Conservation (phyloP, 2,797 vertebrate species). For the Parauchenoglanis punctatus region DNA sequence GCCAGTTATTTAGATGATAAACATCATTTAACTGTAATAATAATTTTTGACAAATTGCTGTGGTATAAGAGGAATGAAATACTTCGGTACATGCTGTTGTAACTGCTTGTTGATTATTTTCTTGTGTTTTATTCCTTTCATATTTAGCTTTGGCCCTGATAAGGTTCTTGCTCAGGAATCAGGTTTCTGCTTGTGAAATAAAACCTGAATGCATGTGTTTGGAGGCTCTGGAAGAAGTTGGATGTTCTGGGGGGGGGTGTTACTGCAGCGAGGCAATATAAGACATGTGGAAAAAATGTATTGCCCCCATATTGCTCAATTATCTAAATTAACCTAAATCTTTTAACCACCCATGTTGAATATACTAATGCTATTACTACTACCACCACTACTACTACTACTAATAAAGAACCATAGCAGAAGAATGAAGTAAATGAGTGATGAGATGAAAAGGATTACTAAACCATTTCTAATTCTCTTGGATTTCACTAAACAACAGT, state of each 20-base stretch:
- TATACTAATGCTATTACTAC: neutral
- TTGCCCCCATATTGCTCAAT: neutral
- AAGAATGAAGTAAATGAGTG: neutral
- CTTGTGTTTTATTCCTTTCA: neutral
- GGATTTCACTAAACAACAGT: neutral
- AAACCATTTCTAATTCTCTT: conserved; percentile 3
- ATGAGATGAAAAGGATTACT: neutral
- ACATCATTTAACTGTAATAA: neutral
- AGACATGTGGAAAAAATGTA: neutral
- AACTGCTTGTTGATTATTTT: neutral
- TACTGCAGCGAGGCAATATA: neutral
- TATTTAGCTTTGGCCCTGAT: neutral
- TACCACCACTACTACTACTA: neutral
- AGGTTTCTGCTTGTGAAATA: neutral
- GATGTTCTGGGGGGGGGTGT: neutral
- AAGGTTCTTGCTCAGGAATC: neutral
- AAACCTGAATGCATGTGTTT: neutral
- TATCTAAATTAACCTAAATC: neutral
- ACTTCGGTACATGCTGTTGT: neutral
- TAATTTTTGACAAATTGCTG: neutral
- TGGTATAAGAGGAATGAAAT: neutral
- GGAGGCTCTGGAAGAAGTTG: too few species aligned
- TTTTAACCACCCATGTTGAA: neutral
- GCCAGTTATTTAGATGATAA: neutral
- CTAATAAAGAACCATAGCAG: neutral